Base-by-base conservation (phyloP, 2,797 vertebrate genomes). In the Microctenopoma steveboyesi region DNA sequence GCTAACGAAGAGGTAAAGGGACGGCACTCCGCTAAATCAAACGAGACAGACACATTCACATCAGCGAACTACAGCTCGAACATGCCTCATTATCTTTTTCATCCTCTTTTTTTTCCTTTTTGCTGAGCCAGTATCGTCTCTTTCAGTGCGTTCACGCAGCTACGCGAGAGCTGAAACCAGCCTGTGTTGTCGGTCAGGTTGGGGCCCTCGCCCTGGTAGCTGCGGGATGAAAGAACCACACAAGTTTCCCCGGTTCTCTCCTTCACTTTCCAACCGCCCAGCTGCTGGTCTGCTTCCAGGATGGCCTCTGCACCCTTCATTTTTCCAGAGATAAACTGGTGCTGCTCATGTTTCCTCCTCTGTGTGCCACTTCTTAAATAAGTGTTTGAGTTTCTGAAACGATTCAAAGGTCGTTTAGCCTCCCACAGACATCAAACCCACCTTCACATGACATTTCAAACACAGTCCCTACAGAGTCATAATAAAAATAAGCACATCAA, bases 1-100 rank as follows among this genome's bases (percentile, higher is more conserved):
- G 77, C 83, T 83, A 86, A 88, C 77, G 79, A 90, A 88, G 88
- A 90, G 86, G 87, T 91, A 79, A 88, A 83, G 79, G 73, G 79
- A 82, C 70, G 40, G 76, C 76, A 22, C 54, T 78, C 79, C 69
- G 81, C 74, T 7, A 64, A 82, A 86, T 86, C 83, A 83, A 78
- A 82, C 52, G 77, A 83, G 86, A 82, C 76, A 63, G 74, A 86
- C 68, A 65, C 73, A 72, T 83, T 87, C 72, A 89, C 79, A 85
- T 79, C 78, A 79, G 72, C 72, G 79, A 88, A 78, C 58, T 40
- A 45, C 59, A 69, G 67, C 77, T 75, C 47, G 27, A 69, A 82
- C 54, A 76, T 74, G 64, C 60, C 70, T 83, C 80, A 69, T 86
- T 89, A 90, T 81, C 61, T 45, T 62, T 42, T 30, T 60, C 13